These are phyloP conservation scores for Melanaphis sacchari DNA, from an alignment of 1,140 invertebrate species.

Conservation along the genomic window DNA sequence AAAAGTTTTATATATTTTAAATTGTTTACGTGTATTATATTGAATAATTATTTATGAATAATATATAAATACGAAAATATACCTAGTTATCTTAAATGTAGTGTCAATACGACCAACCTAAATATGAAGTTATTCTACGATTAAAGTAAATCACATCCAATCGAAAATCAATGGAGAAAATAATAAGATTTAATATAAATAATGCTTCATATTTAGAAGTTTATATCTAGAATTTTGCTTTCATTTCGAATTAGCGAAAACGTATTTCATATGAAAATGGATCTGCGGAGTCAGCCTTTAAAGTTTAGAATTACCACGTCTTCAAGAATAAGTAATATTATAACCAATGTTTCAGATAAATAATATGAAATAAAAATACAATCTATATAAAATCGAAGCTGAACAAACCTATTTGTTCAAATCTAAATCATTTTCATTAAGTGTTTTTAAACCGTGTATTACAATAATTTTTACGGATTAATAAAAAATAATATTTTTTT, in stretches of 20 bases:
- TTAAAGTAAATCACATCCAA: background rate
- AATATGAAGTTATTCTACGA: no score
- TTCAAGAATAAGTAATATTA: background rate
- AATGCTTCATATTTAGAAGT: background rate
- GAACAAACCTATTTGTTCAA: no score
- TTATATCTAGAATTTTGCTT: background rate
- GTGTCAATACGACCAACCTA: background rate
- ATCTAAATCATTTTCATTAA: no score
- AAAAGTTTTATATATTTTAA: background rate
- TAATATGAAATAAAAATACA: background rate
- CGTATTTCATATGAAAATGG: background rate
- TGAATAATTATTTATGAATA: background rate
- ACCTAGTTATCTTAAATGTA: no score
- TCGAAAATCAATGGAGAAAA: background rate
- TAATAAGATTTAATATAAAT: background rate
- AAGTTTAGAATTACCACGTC: background rate
- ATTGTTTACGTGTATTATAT: background rate
- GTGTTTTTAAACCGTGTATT: no score
- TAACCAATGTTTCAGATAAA: background rate
- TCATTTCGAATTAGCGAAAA: background rate
- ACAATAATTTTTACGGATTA: no score
- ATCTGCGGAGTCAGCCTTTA: background rate
- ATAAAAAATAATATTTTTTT: no score
- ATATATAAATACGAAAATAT: background rate
- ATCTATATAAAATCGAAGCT: background rate